Evolutionary conservation across 2,888 invertebrate genomes (phyloP).

Genomic region (Hirtodrosophila confusa): DNA sequence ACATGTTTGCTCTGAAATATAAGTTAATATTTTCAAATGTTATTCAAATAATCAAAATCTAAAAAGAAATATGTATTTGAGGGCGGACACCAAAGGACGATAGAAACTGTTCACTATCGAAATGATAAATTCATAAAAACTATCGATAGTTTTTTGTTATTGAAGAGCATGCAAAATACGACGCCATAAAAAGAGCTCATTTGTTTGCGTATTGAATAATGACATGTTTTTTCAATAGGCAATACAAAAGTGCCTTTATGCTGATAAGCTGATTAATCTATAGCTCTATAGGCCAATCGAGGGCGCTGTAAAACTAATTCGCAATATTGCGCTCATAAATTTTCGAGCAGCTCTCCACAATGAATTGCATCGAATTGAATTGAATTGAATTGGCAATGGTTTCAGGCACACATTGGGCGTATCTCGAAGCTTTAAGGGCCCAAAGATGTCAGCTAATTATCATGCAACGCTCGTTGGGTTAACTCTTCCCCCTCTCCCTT

Average conservation of each 20-base stretch:
- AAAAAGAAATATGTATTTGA: too few relatives aligned
- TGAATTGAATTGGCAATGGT: constrained; percentile 8
- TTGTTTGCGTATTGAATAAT: constrained; percentile 2
- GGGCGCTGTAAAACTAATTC: constrained; percentile 36
- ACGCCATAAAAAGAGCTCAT: too few relatives aligned
- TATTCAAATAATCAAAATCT: too few relatives aligned
- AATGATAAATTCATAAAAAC: not conserved
- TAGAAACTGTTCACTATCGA: not conserved
- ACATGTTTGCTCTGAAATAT: too few relatives aligned
- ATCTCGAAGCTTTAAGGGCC: not conserved
- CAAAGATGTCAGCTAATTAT: constrained; percentile 1
- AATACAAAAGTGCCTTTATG: not conserved
- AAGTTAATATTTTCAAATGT: too few relatives aligned
- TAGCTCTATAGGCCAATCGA: constrained; percentile 23
- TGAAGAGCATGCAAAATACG: constrained; percentile 7
- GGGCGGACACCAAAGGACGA: not conserved
- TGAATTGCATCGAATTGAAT: constrained; percentile 19
- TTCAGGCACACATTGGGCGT: not conserved
- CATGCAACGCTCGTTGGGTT: constrained; percentile 13
- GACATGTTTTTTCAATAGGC: constrained; percentile 6
- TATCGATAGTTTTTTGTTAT: not conserved
- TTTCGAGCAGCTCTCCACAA: constrained; percentile 14
- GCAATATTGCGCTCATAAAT: constrained; percentile 39
- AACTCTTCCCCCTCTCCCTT: not conserved
- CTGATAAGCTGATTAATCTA: constrained; percentile 40